These are phyloP conservation scores for Melanotaenia nigrans DNA, from an alignment of 2,797 vertebrate genomes.

Conservation along the genomic window DNA sequence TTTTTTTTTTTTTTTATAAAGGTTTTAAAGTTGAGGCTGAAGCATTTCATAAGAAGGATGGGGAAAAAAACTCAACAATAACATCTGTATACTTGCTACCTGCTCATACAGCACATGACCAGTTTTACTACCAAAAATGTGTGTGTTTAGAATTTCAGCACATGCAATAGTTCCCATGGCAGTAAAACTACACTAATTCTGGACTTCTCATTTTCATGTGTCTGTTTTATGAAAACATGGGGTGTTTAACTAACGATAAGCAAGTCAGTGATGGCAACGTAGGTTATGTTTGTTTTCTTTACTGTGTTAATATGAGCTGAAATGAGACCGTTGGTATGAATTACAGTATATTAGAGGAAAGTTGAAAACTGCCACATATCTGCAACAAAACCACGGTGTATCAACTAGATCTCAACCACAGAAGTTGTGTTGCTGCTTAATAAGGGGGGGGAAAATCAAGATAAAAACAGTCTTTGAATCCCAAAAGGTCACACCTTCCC, in stretches of 20 bases:
- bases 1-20: not conserved
- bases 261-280: conserved; percentile 12
- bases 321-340: conserved; percentile 6
- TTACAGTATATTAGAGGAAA: conserved; percentile 25
- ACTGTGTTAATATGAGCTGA: conserved; percentile 11
- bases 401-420: conserved; percentile 47
- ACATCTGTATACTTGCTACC: conserved; percentile 33
- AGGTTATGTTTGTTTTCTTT: conserved; percentile 5
- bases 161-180: conserved; percentile 37
- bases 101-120: conserved; percentile 21
- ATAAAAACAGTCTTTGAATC: conserved; percentile 65
- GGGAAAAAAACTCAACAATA: conserved; percentile 3
- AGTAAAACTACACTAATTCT: conserved; percentile 42
- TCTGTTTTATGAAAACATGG: conserved; percentile 21
- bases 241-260: not conserved
- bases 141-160: conserved; percentile 29
- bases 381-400: not conserved
- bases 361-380: conserved; percentile 14
- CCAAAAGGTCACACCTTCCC: conserved; percentile 70
- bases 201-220: conserved; percentile 35
- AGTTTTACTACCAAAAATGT: conserved; percentile 22
- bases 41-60: not conserved
- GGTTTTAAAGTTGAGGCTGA: conserved; percentile 10
- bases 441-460: conserved; percentile 62
- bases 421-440: conserved; percentile 58